Percentiles rank a stretch among this genome's conserved stretches.
Evolutionary conservation across 2,113 vertebrate species (phyloP).

Genomic region (Gopherus flavomarginatus): DNA sequence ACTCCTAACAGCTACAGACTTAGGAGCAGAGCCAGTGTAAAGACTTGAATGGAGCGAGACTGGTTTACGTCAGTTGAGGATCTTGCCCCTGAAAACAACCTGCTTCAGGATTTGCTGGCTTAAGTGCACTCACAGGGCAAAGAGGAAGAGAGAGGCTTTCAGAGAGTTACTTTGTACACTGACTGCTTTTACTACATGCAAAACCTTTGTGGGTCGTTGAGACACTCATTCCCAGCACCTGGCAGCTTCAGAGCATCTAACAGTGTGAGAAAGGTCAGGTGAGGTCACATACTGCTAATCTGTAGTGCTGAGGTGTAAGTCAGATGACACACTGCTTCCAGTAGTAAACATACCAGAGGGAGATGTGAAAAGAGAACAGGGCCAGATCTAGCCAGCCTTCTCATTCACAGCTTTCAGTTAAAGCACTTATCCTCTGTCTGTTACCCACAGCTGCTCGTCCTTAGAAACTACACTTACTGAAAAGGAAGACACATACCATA

Average conservation of each 20-base stretch:
- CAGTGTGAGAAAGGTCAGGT: background rate
- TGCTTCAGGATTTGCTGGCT: background rate
- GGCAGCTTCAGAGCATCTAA: background rate
- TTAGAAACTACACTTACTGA: slow-evolving; percentile 11
- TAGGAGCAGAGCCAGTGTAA: background rate
- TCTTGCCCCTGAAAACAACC: background rate
- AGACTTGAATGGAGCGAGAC: background rate
- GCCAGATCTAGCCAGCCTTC: background rate
- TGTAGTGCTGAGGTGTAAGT: background rate
- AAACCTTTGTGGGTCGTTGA: slow-evolving; percentile 10
- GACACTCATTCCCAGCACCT: background rate
- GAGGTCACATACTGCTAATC: background rate
- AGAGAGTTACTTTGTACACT: background rate
- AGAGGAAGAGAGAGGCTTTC: background rate
- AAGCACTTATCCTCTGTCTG: slow-evolving; percentile 23
- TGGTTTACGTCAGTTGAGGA: background rate
- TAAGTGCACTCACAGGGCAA: fast-evolving
- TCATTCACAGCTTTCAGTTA: background rate
- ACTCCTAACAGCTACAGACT: background rate
- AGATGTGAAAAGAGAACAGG: background rate
- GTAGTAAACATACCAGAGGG: background rate
- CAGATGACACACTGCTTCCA: background rate
- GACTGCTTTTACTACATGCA: background rate
- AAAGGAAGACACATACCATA: background rate
- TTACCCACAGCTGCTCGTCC: slow-evolving; percentile 20